Conservation (phyloP, 2,113 vertebrate genomes). For the Menidia beryllina region DNA sequence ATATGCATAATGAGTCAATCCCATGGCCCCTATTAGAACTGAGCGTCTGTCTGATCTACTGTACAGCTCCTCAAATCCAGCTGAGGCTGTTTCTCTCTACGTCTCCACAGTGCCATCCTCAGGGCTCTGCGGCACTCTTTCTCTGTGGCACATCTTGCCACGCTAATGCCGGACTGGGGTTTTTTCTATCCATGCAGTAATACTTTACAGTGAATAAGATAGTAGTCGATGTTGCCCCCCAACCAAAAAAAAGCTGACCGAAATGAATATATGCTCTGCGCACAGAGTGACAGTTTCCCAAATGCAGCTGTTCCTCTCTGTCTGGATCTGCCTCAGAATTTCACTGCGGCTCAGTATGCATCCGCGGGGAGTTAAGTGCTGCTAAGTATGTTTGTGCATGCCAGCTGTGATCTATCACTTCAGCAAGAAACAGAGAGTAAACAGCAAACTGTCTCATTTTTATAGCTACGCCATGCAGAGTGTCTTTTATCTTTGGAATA, state of each 20-base stretch:
- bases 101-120: constrained; percentile 77
- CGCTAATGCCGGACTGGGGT: constrained; percentile 6
- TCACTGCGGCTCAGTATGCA: constrained; percentile 36
- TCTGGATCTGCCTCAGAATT: constrained; percentile 32
- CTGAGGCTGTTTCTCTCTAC: constrained; percentile 32
- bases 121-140: constrained; percentile 49
- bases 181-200: not conserved
- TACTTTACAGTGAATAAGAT: not conserved
- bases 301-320: constrained; percentile 23
- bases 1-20: constrained; percentile 49
- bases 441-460: constrained; percentile 43
- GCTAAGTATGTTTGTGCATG: constrained; percentile 49
- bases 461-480: constrained; percentile 35
- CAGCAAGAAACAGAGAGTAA: constrained; percentile 30
- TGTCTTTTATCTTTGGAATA: constrained; percentile 30
- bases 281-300: not conserved
- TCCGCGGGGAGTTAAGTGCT: constrained; percentile 35
- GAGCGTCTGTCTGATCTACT: constrained; percentile 38
- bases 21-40: constrained; percentile 30
- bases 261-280: constrained; percentile 2
- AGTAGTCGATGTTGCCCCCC: constrained; percentile 4
- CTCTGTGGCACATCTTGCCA: not conserved
- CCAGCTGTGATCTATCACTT: constrained; percentile 21
- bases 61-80: constrained; percentile 24
- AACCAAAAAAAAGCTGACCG: constrained; percentile 1